Base-by-base conservation (phyloP, 2,888 invertebrate genomes). In the Hydraecia micacea region DNA sequence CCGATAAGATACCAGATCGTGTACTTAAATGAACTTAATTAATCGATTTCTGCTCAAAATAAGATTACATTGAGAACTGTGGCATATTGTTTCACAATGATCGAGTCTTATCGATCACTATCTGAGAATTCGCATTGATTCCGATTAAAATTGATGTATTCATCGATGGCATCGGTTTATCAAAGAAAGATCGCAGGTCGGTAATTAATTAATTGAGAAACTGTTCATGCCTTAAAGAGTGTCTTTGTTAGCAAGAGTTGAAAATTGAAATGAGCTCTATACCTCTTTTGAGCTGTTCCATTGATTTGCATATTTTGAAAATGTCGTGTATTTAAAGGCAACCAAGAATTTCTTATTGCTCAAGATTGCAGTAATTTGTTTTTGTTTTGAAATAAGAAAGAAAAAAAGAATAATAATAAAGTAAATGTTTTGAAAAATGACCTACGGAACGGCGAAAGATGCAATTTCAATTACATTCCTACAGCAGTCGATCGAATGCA, bases 1-100 rank as follows among this genome's bases (percentile, higher is more conserved):
- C 32, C 77, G 87, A 90, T 90, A 90, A 89, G 87, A 89, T 89
- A 88, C 75, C 71, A 78, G 74, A 86, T 81, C 78, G 73, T 75
- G 75, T 81, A 74, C 77, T 70, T 84, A 86, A 90, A 79, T 88
- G 71, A 80, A 80, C 86, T 80, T 88, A 88, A 89, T 89, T 88
- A 89, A 88, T 87, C 88, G 84, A 81, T 87, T 87, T 77, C 75
- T 32, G 77, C 81, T 80, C 79, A 55, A 82, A 84, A 83, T 83
- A 72, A 85, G 90, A 88, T 89, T 80, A 83, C 80, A 81, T 84
- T 83, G 84, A 88, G 81, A 76, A 79, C 84, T 81, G 83, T 88
- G 83, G 87, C 84, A 87, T 88, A 88, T 88, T 84, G 89, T 78
- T 87, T 81, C 81, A 74, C 75, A 89, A 84, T 63, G 75, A 80